phyloP scores from a whole-genome alignment of 2,888 invertebrate genomes.

The Lasioglossum malachurum region DNA sequence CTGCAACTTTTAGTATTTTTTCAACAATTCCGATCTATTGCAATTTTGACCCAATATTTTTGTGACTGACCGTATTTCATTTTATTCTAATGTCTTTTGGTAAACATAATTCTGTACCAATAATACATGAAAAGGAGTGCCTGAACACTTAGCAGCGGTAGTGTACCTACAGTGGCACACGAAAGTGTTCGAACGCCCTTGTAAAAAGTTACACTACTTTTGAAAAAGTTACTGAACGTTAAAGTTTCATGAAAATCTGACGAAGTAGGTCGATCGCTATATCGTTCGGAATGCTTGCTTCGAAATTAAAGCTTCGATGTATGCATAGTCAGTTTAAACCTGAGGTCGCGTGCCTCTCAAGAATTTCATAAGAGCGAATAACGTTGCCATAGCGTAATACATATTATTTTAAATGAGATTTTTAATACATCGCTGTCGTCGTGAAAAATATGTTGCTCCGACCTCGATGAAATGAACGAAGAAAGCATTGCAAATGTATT shows the following conservation, averaged over 20 bases:
- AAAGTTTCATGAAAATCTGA: conserved; percentile 6
- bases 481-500: not conserved
- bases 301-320: conserved; percentile 17
- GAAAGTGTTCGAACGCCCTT: no score
- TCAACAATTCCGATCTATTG: no score
- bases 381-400: not conserved
- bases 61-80: no score
- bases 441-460: not conserved
- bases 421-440: not conserved
- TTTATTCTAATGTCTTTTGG: no score
- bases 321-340: conserved; percentile 11
- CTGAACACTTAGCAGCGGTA: no score
- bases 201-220: no score
- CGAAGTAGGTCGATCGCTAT: conserved; percentile 27
- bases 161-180: no score
- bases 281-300: conserved; percentile 24
- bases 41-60: no score
- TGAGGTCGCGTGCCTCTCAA: conserved; percentile 17
- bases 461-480: not conserved
- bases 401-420: not conserved
- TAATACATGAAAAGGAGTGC: no score
- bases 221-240: not conserved
- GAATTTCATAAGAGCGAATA: conserved; percentile 13
- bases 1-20: no score
- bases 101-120: no score